Evolutionary conservation across 2,888 invertebrate species (phyloP), one percentile per base, ranked within the genome.

Genomic region (Pyrrhia umbra): DNA sequence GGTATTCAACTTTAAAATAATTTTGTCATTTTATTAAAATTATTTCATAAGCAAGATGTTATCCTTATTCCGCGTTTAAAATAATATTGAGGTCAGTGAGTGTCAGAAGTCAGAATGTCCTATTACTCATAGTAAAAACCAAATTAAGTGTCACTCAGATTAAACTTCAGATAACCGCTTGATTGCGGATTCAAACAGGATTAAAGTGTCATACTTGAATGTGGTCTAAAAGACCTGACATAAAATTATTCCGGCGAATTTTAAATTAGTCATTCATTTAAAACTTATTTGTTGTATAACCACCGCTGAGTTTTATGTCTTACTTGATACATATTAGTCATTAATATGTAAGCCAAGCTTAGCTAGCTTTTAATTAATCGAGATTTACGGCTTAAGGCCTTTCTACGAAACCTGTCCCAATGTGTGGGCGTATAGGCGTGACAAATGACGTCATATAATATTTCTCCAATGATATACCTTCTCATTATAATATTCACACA

Each of bases 401-500:
- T 77, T 75, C 62, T 60, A 63, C 43, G 16, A 71, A 76, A 77
- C 73, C 58, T 25, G 69, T 73, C 34, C 54, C 49, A 25, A 50
- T 51, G 63, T 74, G 80, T 79, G 68, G 79, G 81, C 70, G 75
- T 58, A n/a, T 51, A 65, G 79, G 79, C 77, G 77, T 76, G 45
- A 76, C 66, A 50, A 56, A 69, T 73, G 71, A 60, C 70, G 77
- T 75, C 70, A 79, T 39, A 49, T 52, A 62, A 81, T 84, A 83
- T 86, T 87, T 86, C 83, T 86, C 87, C 85, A 87, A 86, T 85
- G 78, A 80, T 81, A 71, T 80, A 45, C 52, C 65, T 83, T 85
- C 89, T 88, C 86, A 90, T 90, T 90, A 88, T 88, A 88, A 86
- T 88, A 90, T 87, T 84, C 79, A 79, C 69, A 68, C 61, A 50